Base-by-base conservation (phyloP, 1,140 invertebrate genomes). In the Lepidurus arcticus region DNA sequence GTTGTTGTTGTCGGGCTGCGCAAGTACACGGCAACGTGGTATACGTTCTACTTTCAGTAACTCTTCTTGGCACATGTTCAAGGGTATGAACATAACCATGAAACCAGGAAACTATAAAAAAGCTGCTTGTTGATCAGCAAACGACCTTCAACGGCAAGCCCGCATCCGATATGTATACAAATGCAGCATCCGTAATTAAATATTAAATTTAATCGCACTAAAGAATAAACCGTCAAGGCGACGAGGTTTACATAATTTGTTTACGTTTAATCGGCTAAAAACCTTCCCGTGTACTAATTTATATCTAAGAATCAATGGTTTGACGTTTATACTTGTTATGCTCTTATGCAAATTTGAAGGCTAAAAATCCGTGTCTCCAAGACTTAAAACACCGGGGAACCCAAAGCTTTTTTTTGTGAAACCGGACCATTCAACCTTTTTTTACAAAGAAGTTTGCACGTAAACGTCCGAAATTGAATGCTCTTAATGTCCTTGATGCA, bases 41-140 rank as follows among this genome's bases (percentile, higher is more conserved):
- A 21, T 21, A 65, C 53, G 53, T 65, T 65, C 21, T 16, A 65
- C 53, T 65, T 65, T 65, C 21, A 21, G 16, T 65, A 16, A 4
- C 13, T 16, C 21, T 65, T 65, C 21, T 21, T 65, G 53, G 53
- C 53, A 65, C 21, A 7, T 21, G 53, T 16, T 65, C 53, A 65
- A 65, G 53, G 53, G 5, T 65, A n/a, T 65, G 16, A 3, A n/a
- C 53, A 65, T 21, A n/a, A 65, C 53, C 53, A 65, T 13, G 53
- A 65, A 65, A 65, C 53, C 16, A 65, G 53, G 53, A 65, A 65
- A 65, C 53, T n/a, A 65, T 65, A 65, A 65, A 65, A 65, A 65
- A 65, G 45, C 21, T 21, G 53, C 53, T 65, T 65, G 53, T 65
- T 65, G 53, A 65, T 65, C 53, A 65, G 10, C 53, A 13, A 65